phyloP scores from a whole-genome alignment of 1,140 invertebrate species.

The Drosophila ficusphila region DNA sequence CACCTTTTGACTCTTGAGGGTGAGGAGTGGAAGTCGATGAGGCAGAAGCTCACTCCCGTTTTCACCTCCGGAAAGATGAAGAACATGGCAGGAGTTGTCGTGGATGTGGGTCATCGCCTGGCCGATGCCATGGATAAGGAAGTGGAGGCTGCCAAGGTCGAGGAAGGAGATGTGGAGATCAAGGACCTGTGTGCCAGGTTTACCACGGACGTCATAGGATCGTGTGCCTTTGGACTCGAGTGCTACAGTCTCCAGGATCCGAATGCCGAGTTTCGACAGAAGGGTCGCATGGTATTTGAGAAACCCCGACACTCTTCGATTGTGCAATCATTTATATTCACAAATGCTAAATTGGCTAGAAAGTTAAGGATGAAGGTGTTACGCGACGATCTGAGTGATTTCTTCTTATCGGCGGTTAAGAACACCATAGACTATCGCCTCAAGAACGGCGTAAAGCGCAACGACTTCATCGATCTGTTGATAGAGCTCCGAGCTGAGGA shows the following conservation, averaged over 20 bases:
- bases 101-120: slow-evolving; percentile 68
- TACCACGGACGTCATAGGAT: slow-evolving; percentile 87
- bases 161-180: slow-evolving; percentile 85
- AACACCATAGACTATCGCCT: slow-evolving; percentile 82
- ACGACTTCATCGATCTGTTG: slow-evolving; percentile 84
- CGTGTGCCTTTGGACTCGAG: slow-evolving; percentile 85
- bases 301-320: slow-evolving; percentile 43
- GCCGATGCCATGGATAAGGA: slow-evolving; percentile 28
- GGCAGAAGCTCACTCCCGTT: slow-evolving; percentile 85
- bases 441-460: slow-evolving; percentile 71
- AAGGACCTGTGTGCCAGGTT: slow-evolving; percentile 86
- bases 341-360: slow-evolving; percentile 42
- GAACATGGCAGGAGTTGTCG: slow-evolving; percentile 84
- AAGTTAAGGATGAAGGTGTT: slow-evolving; percentile 56
- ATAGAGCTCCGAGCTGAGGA: slow-evolving; percentile 70
- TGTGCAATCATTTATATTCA: slow-evolving; percentile 41
- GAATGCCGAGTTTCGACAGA: slow-evolving; percentile 84
- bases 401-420: slow-evolving; percentile 80
- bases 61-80: slow-evolving; percentile 87
- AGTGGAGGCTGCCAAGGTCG: slow-evolving; percentile 23
- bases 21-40: slow-evolving; percentile 85
- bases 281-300: slow-evolving; percentile 61
- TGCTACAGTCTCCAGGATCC: slow-evolving; percentile 84
- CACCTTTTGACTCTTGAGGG: slow-evolving; percentile 85
- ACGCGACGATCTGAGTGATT: slow-evolving; percentile 69